A percentile compares a stretch with the other conserved stretches of the same genome.
phyloP scores from a whole-genome alignment of 2,888 invertebrate genomes.

The Strigamia crassipes region DNA sequence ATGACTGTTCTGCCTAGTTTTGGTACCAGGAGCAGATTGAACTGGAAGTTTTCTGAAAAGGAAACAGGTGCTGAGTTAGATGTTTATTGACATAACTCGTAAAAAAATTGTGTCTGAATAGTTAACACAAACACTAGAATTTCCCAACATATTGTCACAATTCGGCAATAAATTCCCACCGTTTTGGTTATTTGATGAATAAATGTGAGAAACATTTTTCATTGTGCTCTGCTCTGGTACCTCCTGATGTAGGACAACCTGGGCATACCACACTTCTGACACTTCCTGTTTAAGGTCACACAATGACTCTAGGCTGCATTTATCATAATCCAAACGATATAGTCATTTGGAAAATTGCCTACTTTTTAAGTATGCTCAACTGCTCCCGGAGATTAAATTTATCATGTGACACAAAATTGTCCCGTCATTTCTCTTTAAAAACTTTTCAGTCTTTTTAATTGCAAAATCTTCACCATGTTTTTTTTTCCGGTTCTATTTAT shows the following conservation, averaged over 20 bases:
- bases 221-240: conserved; percentile 28
- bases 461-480: too few relatives aligned
- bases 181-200: not conserved
- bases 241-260: not conserved
- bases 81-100: too few relatives aligned
- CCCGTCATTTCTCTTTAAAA: not conserved
- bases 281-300: conserved; percentile 26
- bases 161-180: not conserved
- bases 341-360: conserved; percentile 13
- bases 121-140: too few relatives aligned
- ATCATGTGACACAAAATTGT: not conserved
- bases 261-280: not conserved
- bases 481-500: too few relatives aligned
- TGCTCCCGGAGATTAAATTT: not conserved
- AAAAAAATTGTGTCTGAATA: too few relatives aligned
- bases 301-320: not conserved
- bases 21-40: too few relatives aligned
- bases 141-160: not conserved
- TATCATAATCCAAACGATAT: not conserved
- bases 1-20: too few relatives aligned
- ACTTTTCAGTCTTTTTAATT: not conserved
- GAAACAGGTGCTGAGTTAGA: too few relatives aligned
- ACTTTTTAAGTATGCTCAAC: not conserved
- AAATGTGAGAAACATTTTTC: not conserved
- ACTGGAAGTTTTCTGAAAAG: too few relatives aligned